phyloP scores from a whole-genome alignment of 2,888 invertebrate species.

The Himalopsyche kuldschensis region DNA sequence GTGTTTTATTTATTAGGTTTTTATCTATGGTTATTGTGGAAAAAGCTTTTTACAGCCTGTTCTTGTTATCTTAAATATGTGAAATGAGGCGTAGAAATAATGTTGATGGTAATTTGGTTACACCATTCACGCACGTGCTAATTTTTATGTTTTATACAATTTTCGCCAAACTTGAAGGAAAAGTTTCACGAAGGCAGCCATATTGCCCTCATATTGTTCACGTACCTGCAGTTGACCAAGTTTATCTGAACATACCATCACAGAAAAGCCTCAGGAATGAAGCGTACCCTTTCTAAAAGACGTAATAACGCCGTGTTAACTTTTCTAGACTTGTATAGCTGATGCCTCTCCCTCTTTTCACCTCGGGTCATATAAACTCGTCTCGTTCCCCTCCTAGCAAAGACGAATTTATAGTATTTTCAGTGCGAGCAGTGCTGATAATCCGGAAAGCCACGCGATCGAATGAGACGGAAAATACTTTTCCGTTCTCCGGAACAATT shows the following conservation, averaged over 20 bases:
- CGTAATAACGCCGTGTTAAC: background rate
- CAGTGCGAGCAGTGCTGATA: conserved; percentile 12
- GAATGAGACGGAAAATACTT: conserved; percentile 12
- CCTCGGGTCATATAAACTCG: conserved; percentile 6
- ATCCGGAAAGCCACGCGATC: background rate
- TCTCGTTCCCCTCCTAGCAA: background rate
- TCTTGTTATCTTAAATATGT: no score
- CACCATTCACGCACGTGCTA: no score
- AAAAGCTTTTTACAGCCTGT: no score
- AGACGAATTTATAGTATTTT: conserved; percentile 30
- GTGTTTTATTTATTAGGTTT: no score
- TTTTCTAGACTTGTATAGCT: background rate
- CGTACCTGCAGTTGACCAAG: background rate
- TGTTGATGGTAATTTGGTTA: no score
- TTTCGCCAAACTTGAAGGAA: no score
- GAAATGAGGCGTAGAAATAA: no score
- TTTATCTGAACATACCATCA: no score
- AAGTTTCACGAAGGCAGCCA: no score
- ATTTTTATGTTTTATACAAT: no score
- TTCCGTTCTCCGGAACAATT: conserved; percentile 34
- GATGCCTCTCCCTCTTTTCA: conserved; percentile 17
- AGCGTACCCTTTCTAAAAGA: background rate
- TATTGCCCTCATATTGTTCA: background rate
- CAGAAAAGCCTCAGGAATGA: background rate
- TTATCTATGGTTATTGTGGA: no score